Percentiles rank a stretch among this genome's conserved stretches.
Evolutionary conservation across 2,797 vertebrate species (phyloP).

Genomic region (Thamnophis elegans): DNA sequence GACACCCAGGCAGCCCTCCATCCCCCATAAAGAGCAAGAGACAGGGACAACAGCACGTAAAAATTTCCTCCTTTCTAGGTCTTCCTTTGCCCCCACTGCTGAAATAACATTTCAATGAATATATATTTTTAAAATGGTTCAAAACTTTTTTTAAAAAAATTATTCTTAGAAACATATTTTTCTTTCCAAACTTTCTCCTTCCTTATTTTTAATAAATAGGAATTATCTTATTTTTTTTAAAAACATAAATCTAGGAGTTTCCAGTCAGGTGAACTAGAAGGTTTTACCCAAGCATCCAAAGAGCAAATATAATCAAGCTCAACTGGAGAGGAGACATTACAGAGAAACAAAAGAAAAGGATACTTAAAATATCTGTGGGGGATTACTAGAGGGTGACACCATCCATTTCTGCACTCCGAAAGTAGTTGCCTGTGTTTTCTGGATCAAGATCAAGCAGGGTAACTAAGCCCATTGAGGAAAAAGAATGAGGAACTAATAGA

Average conservation of each 20-base stretch:
- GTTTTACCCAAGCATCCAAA: background rate
- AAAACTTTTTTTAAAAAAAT: background rate
- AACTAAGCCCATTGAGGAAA: background rate
- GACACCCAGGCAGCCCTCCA: background rate
- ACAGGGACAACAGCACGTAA: background rate
- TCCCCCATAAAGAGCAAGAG: background rate
- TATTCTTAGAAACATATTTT: background rate
- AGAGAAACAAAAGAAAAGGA: background rate
- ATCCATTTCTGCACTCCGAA: background rate
- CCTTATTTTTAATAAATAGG: background rate
- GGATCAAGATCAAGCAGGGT: background rate
- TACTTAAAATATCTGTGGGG: background rate
- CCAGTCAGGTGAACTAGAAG: background rate
- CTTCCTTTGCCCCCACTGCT: background rate
- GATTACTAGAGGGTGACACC: background rate
- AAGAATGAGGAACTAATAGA: background rate
- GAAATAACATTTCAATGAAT: background rate
- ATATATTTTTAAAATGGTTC: background rate
- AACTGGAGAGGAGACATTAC: background rate
- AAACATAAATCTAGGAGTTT: background rate
- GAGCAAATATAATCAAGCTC: background rate
- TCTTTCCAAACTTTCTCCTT: background rate
- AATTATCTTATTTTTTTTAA: background rate
- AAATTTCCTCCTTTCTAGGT: background rate
- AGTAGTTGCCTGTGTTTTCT: background rate